Percentiles rank a stretch among this genome's conserved stretches.
phyloP scores from a whole-genome alignment of 2,113 vertebrate genomes.

The Otis tarda region DNA sequence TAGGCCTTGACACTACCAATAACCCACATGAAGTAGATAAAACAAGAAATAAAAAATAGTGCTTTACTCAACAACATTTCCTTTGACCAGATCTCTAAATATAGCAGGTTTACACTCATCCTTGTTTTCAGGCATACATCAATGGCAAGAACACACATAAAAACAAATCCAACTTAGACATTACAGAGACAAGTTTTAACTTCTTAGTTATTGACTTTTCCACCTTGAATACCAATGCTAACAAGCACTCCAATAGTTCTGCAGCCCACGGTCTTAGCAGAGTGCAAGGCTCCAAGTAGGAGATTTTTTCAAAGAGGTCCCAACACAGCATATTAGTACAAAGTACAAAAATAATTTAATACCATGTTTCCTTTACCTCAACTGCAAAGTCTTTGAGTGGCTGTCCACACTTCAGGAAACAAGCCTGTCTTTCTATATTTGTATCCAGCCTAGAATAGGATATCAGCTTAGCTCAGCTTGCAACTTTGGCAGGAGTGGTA shows the following conservation, averaged over 20 bases:
- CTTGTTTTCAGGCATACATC: neutral
- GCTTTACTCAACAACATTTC: neutral
- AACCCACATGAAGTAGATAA: neutral
- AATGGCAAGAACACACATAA: neutral
- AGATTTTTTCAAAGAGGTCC: neutral
- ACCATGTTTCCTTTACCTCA: neutral
- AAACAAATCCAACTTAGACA: neutral
- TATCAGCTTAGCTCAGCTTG: too few species aligned
- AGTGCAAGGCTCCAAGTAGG: neutral
- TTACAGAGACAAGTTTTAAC: neutral
- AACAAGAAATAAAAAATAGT: neutral
- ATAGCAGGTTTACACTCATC: neutral
- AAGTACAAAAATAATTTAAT: neutral
- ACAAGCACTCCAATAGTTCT: neutral
- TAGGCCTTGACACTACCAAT: neutral
- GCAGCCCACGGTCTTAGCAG: too few species aligned
- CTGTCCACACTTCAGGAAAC: neutral
- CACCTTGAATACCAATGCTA: neutral
- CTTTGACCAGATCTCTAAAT: neutral
- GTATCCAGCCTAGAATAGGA: neutral
- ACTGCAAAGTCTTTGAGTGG: neutral
- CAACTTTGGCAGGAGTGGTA: too few species aligned
- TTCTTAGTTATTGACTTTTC: neutral
- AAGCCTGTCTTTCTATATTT: neutral
- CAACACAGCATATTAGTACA: neutral